phyloP scores from a whole-genome alignment of 2,888 invertebrate species.

The Cephus rjabovi region DNA sequence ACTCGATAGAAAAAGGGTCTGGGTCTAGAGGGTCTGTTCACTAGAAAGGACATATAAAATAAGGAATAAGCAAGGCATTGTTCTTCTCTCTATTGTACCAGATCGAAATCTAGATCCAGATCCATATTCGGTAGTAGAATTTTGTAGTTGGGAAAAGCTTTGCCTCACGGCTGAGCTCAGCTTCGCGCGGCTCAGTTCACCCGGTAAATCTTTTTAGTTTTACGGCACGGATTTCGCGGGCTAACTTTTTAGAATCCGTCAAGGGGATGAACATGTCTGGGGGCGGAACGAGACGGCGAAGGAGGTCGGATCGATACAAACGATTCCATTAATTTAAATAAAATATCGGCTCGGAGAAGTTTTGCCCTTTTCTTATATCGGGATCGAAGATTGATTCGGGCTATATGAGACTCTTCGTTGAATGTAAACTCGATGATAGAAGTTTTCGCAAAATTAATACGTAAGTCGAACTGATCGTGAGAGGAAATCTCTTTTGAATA shows the following conservation, averaged over 20 bases:
- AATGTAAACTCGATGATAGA: not conserved
- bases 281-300: not conserved
- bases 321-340: constrained; percentile 29
- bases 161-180: not conserved
- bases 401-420: not conserved
- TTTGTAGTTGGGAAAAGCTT: not conserved
- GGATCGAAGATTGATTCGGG: not conserved
- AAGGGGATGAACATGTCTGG: not conserved
- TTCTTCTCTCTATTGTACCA: not conserved
- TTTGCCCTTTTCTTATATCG: not conserved
- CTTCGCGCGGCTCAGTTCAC: not conserved
- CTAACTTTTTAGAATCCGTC: constrained; percentile 16
- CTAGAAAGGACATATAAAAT: not conserved
- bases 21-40: not conserved
- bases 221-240: constrained; percentile 12
- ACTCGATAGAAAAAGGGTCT: not conserved
- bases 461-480: not conserved
- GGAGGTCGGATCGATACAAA: constrained; percentile 18
- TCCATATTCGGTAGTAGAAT: not conserved
- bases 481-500: not conserved
- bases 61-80: not conserved
- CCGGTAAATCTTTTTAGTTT: constrained; percentile 13
- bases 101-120: constrained; percentile 2
- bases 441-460: not conserved
- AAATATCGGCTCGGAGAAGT: constrained; percentile 24